phyloP scores from a whole-genome alignment of 2,888 invertebrate species.

The Macrosiphum euphorbiae region DNA sequence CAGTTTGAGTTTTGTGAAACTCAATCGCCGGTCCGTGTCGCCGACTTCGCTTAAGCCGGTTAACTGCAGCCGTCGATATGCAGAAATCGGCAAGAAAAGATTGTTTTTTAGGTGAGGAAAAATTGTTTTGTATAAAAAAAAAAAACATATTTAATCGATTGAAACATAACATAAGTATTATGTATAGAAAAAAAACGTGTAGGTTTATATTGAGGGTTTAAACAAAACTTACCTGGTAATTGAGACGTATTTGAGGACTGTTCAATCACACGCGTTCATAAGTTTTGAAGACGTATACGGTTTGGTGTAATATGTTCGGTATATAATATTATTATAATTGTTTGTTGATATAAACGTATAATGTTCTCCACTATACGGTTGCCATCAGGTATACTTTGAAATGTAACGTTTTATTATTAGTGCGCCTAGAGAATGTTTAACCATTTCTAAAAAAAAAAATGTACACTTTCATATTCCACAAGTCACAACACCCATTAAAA shows the following conservation, averaged over 20 bases:
- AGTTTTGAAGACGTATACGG: not conserved
- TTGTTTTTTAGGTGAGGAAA: constrained; percentile 71
- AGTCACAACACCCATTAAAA: not conserved
- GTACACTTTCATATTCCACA: not conserved
- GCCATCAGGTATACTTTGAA: not conserved
- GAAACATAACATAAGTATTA: not conserved
- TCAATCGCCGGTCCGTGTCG: constrained; percentile 70
- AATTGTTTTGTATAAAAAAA: not conserved
- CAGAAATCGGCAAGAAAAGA: constrained; percentile 72
- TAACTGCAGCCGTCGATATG: constrained; percentile 73
- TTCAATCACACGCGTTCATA: not conserved
- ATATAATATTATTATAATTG: not conserved
- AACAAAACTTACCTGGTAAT: not conserved
- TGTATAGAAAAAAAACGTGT: not conserved
- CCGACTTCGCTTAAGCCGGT: constrained; percentile 70
- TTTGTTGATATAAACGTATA: not conserved
- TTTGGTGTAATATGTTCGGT: not conserved
- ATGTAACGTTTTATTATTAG: not conserved
- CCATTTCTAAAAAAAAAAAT: not conserved
- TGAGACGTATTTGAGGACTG: not conserved
- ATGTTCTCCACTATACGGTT: not conserved
- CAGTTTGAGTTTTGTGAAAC: constrained; percentile 73
- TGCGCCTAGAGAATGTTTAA: not conserved
- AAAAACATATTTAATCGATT: not conserved
- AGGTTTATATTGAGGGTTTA: not conserved